phyloP scores from a whole-genome alignment of 1,140 invertebrate genomes.

The Polypedilum vanderplanki region DNA sequence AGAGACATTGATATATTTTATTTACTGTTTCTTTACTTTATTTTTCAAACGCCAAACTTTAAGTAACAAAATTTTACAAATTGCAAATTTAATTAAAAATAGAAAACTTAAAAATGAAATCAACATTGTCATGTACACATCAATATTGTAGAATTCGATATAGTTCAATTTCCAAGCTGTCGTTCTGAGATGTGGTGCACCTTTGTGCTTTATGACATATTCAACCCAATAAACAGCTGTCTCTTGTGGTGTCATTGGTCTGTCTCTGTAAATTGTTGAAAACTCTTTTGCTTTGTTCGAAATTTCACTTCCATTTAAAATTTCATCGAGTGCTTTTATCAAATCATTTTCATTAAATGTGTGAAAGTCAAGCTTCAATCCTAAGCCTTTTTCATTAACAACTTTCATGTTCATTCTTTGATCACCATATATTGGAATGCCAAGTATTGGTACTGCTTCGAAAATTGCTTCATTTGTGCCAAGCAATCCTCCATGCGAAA shows the following conservation, averaged over 20 bases:
- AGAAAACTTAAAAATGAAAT: background rate
- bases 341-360: constrained; percentile 35
- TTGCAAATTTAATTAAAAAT: background rate
- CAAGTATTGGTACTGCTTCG: constrained; percentile 61
- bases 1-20: background rate
- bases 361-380: constrained; percentile 39
- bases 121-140: constrained; percentile 36
- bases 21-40: background rate
- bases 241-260: constrained; percentile 46
- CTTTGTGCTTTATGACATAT: constrained; percentile 46
- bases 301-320: constrained; percentile 35
- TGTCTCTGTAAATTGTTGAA: constrained; percentile 50
- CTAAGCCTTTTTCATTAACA: constrained; percentile 46
- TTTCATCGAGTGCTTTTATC: constrained; percentile 34
- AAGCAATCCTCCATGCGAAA: constrained; percentile 65
- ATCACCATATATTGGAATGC: constrained; percentile 59
- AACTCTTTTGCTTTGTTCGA: constrained; percentile 44
- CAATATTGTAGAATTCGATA: constrained; percentile 40
- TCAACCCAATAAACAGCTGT: constrained; percentile 51
- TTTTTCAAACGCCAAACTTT: background rate
- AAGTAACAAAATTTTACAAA: background rate
- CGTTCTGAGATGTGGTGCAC: constrained; percentile 41
- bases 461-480: constrained; percentile 64
- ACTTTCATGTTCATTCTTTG: constrained; percentile 52
- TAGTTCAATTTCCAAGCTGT: constrained; percentile 38